Percentiles rank a stretch among this genome's conserved stretches.
These are phyloP conservation scores for Brachyptera risi DNA, from an alignment of 2,888 invertebrate genomes.

Conservation along the genomic window DNA sequence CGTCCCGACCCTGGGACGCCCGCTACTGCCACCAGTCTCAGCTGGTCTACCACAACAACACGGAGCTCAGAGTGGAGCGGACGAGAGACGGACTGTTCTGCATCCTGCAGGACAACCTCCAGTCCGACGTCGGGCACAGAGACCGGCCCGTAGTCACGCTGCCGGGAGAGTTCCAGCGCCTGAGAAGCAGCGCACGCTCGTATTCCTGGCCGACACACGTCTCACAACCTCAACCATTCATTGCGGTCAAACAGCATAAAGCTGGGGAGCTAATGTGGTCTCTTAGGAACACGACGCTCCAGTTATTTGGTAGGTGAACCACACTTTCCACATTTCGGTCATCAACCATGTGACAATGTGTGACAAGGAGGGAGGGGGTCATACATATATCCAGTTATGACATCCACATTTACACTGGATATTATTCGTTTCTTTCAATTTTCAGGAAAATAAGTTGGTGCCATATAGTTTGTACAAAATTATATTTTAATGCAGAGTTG, in stretches of 20 bases:
- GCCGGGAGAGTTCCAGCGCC: conserved; percentile 24
- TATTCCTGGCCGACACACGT: conserved; percentile 19
- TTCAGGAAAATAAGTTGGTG: too few species aligned
- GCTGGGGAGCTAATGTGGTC: conserved; percentile 24
- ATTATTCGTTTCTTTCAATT: too few species aligned
- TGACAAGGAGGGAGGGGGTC: too few species aligned
- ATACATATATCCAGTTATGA: too few species aligned
- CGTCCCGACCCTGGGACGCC: conserved; percentile 30
- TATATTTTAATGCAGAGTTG: too few species aligned
- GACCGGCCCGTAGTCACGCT: conserved; percentile 34
- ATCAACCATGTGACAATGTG: too few species aligned
- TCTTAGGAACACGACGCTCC: conserved; percentile 16
- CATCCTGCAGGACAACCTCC: conserved; percentile 55
- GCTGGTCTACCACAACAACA: conserved; percentile 53
- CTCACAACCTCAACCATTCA: background rate
- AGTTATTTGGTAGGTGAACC: conserved; percentile 26
- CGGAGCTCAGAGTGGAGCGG: conserved; percentile 41
- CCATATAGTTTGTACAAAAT: too few species aligned
- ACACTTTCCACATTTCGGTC: too few species aligned
- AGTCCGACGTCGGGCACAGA: conserved; percentile 42
- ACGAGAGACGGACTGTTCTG: conserved; percentile 54
- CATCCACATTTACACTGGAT: too few species aligned
- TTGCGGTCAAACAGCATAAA: background rate
- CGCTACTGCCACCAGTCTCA: conserved; percentile 53
- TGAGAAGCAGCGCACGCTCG: conserved; percentile 1